phyloP scores from a whole-genome alignment of 1,140 invertebrate species.

The Cylas formicarius region DNA sequence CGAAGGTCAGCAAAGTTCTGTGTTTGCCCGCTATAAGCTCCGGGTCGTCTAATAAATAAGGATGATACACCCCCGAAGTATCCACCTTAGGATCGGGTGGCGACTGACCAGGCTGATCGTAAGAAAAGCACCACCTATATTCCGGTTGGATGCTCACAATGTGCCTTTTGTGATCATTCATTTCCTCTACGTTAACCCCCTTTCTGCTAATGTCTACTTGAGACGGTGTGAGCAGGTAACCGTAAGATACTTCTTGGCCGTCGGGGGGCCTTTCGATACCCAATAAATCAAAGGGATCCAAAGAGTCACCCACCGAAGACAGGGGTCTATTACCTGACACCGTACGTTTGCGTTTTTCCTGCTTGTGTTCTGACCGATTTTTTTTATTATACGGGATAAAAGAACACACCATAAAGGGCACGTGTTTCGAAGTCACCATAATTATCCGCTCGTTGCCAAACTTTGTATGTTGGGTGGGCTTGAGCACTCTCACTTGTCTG shows the following conservation, averaged over 20 bases:
- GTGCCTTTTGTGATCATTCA: too few species aligned
- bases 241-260: slow-evolving; percentile 84
- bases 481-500: slow-evolving; percentile 53
- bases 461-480: slow-evolving; percentile 53
- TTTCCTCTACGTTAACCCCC: slow-evolving; percentile 35
- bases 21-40: slow-evolving; percentile 93
- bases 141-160: too few species aligned
- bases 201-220: slow-evolving; percentile 9
- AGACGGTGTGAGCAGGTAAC: slow-evolving; percentile 69
- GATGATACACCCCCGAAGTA: slow-evolving; percentile 57
- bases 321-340: slow-evolving; percentile 74
- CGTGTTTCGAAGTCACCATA: slow-evolving; percentile 60
- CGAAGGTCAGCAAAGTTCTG: slow-evolving; percentile 87
- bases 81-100: slow-evolving; percentile 46
- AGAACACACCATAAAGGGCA: slow-evolving; percentile 76
- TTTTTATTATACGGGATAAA: slow-evolving; percentile 71
- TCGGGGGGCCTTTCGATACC: slow-evolving; percentile 76
- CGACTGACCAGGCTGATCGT: slow-evolving; percentile 60
- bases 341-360: slow-evolving; percentile 70
- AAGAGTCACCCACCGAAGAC: slow-evolving; percentile 73
- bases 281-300: slow-evolving; percentile 77
- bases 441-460: slow-evolving; percentile 72
- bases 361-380: slow-evolving; percentile 63
- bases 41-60: slow-evolving; percentile 88
- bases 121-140: slow-evolving; percentile 62